Evolutionary conservation across 1,140 invertebrate species (phyloP), one percentile per base, ranked within the genome.

Genomic region (Neelides sp.): DNA sequence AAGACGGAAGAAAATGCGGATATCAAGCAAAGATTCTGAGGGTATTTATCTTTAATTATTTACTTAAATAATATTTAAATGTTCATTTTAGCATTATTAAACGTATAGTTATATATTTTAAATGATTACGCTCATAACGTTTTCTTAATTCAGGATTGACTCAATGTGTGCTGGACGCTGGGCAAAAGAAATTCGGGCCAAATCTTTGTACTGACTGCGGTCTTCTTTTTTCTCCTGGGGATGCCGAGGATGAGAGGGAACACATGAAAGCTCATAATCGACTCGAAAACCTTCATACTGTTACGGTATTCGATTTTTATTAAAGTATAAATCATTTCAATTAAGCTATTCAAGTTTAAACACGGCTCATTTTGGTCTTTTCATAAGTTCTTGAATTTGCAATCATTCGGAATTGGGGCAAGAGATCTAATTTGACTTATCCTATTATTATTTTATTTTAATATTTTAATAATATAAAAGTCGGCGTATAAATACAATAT

Each of bases 131-230:
- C n/a, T n/a, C 36, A 22, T 48, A 12, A 46, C 22, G 27, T 46
- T 48, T 30, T 1, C 13, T 32, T 19, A 34, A 28, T 26, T 34
- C 23, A 61, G 58, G 58, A 8, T 43, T 61, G 26, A 47, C 32
- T n/a, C 58, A 61, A 45, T 41, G 52, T 34, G 32, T 57, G 4
- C 23, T 61, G 2, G 58, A 61, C 54, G 58, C 58, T 13, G 58
- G 58, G 4, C 58, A 61, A 28, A 61, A 61, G 34, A 20, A 35
- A 20, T 26, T 61, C 26, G 58, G 58, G 12, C 58, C 58, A 15
- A 24, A 42, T 2, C 12, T 44, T 27, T 61, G 58, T 43, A 17
- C 13, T 4, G 58, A 61, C 15, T 61, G 58, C 48, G 58, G 55
- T 1, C 26, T 61, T 4, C 34, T 61, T 2, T 61, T 51, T 36